phyloP scores from a whole-genome alignment of 1,140 invertebrate genomes.

The Caenorhabditis tropicalis region DNA sequence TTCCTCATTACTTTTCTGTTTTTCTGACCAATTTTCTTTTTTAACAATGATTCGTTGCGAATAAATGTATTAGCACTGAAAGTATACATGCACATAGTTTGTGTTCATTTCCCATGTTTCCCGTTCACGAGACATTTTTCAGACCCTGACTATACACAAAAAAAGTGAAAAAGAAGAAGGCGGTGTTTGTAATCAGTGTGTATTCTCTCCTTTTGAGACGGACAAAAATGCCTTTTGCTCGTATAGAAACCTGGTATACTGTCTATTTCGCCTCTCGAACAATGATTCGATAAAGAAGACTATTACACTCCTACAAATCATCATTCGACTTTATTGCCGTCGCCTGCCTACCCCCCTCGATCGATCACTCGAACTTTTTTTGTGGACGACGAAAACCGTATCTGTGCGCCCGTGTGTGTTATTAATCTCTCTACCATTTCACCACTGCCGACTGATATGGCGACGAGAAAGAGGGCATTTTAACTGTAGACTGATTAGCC shows the following conservation, averaged over 20 bases:
- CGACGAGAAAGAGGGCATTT: neutral
- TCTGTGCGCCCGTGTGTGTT: no score
- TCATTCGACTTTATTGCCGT: neutral
- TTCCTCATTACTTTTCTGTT: neutral
- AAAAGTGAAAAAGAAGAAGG: no score
- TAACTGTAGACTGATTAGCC: slow-evolving; percentile 32
- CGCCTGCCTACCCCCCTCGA: neutral
- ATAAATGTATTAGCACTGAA: neutral
- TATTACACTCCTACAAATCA: neutral
- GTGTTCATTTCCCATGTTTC: neutral
- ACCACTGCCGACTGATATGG: neutral
- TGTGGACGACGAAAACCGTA: slow-evolving; percentile 27
- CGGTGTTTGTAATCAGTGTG: neutral
- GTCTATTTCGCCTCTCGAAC: no score
- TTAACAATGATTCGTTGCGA: neutral
- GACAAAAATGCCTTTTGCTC: no score
- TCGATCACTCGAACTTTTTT: neutral
- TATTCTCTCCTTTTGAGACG: neutral
- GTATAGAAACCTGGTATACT: no score
- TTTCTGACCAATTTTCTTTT: neutral
- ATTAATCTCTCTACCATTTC: neutral
- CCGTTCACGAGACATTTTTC: no score
- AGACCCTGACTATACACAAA: neutral
- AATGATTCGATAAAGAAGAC: neutral
- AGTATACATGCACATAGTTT: neutral